phyloP scores from a whole-genome alignment of 2,888 invertebrate genomes.

The Erynnis tages region DNA sequence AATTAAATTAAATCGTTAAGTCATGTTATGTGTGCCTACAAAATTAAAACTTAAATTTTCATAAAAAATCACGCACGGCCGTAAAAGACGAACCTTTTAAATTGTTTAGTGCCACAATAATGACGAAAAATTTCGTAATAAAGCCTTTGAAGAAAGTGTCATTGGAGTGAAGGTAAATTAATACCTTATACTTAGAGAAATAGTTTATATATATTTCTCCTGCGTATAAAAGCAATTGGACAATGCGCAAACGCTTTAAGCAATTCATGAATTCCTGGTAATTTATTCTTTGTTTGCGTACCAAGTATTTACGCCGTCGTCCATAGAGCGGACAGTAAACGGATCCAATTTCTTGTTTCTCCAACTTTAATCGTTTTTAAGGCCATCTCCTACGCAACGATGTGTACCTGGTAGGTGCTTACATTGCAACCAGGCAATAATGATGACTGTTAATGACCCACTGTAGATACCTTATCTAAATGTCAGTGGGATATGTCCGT shows the following conservation, averaged over 20 bases:
- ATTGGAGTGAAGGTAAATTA: no score
- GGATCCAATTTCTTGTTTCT: constrained; percentile 28
- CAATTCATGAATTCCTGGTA: constrained; percentile 7
- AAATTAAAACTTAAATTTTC: no score
- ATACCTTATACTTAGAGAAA: background rate
- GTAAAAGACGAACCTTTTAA: no score
- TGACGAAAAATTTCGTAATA: no score
- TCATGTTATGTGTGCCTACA: no score
- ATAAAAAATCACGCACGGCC: no score
- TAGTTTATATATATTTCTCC: background rate
- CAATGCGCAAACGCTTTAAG: background rate
- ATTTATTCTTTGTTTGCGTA: constrained; percentile 32
- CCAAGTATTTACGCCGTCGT: constrained; percentile 25
- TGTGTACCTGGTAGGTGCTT: constrained; percentile 18
- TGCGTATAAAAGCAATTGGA: background rate
- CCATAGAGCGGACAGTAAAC: constrained; percentile 11
- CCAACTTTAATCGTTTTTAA: constrained; percentile 24
- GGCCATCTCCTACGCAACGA: constrained; percentile 25
- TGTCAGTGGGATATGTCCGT: constrained; percentile 12
- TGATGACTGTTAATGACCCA: constrained; percentile 18
- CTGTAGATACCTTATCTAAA: constrained; percentile 26
- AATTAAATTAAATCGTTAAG: no score
- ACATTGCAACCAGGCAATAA: constrained; percentile 22
- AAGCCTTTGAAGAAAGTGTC: no score
- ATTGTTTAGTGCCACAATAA: no score